phyloP scores from a whole-genome alignment of 2,888 invertebrate species.

The Eutolmus rufibarbis region DNA sequence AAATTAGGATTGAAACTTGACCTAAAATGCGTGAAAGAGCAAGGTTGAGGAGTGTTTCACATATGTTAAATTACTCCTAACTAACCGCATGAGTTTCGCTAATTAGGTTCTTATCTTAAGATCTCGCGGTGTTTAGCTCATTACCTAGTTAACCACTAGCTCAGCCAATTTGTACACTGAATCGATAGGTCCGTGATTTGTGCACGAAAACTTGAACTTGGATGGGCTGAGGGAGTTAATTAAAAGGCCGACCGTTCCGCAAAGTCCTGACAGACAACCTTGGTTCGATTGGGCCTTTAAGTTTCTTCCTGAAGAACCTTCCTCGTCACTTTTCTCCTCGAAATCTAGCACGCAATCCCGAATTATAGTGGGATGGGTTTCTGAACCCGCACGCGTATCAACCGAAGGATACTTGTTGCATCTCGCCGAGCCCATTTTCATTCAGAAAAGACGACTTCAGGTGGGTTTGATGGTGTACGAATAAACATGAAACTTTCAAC shows the following conservation, averaged over 20 bases:
- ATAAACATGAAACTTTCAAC: slow-evolving; percentile 10
- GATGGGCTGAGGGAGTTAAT: background rate
- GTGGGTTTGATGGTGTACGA: background rate
- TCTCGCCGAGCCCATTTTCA: background rate
- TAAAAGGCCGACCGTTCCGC: background rate
- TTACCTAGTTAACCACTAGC: background rate
- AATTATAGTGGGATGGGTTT: background rate
- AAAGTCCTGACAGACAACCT: slow-evolving; percentile 7
- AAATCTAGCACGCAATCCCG: background rate
- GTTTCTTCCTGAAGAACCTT: background rate
- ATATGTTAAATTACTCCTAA: background rate
- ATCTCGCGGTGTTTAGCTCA: background rate
- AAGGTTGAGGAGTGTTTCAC: background rate
- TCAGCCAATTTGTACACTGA: background rate
- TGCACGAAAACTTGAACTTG: slow-evolving; percentile 17
- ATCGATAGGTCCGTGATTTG: background rate
- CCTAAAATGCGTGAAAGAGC: background rate
- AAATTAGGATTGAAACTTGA: background rate
- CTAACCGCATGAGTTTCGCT: background rate
- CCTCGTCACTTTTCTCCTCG: background rate
- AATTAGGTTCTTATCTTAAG: background rate
- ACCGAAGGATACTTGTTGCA: background rate
- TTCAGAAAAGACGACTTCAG: background rate
- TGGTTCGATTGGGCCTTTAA: background rate
- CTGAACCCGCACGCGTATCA: background rate